phyloP scores from a whole-genome alignment of 1,140 invertebrate species.

The Drosophila mojavensis region DNA sequence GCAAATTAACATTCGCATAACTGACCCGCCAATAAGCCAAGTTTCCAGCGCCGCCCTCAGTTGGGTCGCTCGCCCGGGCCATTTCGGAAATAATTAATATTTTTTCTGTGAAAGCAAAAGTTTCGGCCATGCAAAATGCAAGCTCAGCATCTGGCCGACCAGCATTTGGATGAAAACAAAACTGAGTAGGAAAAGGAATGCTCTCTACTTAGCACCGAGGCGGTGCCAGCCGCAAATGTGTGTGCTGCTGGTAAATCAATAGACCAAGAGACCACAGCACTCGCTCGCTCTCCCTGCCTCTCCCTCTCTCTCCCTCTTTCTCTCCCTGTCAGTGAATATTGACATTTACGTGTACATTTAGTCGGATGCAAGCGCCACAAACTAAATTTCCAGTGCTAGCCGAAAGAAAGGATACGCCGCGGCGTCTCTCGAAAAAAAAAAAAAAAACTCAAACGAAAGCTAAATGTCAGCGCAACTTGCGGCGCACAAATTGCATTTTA shows the following conservation, averaged over 20 bases:
- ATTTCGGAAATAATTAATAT: slow-evolving; percentile 66
- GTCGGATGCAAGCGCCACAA: neutral
- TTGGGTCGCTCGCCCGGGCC: neutral
- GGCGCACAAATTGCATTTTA: slow-evolving; percentile 47
- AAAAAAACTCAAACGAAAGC: slow-evolving; percentile 20
- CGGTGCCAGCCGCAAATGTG: too few relatives aligned
- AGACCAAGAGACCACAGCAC: too few relatives aligned
- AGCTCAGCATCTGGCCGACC: slow-evolving; percentile 8
- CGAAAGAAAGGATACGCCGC: neutral
- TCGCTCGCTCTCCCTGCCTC: too few relatives aligned
- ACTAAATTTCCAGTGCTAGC: neutral
- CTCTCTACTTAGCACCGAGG: too few relatives aligned
- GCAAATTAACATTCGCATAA: slow-evolving; percentile 67
- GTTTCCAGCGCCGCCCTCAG: neutral
- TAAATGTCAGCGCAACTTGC: slow-evolving; percentile 44
- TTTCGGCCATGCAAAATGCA: slow-evolving; percentile 16
- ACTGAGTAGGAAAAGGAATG: neutral
- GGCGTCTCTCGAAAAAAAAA: neutral
- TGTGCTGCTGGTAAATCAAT: too few relatives aligned
- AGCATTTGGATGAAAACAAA: neutral
- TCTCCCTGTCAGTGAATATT: too few relatives aligned
- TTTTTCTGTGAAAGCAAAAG: slow-evolving; percentile 18
- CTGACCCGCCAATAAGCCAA: slow-evolving; percentile 25
- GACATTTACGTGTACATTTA: neutral
- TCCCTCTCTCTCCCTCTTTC: too few relatives aligned